phyloP scores from a whole-genome alignment of 2,113 vertebrate species.

The Xiphophorus couchianus region DNA sequence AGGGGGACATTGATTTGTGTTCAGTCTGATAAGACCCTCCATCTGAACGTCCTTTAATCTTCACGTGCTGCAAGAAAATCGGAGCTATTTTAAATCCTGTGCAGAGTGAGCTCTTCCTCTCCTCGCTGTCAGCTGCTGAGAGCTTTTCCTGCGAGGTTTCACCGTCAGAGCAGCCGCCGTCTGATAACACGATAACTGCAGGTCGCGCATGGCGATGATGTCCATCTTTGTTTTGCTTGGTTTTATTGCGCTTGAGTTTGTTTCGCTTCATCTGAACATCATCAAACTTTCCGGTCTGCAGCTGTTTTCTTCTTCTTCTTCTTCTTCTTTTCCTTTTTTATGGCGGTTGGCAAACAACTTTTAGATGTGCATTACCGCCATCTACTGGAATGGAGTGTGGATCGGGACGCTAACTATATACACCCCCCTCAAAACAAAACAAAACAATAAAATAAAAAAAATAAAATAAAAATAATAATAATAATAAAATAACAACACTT shows the following conservation, averaged over 20 bases:
- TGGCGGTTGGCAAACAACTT: no score
- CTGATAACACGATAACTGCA: slow-evolving; percentile 10
- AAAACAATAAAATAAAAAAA: no score
- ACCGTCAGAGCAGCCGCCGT: neutral
- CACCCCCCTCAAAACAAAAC: no score
- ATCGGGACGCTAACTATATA: no score
- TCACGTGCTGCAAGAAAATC: slow-evolving; percentile 21
- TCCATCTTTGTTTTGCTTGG: rapidly evolving
- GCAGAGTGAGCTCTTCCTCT: neutral
- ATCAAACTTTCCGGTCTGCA: neutral
- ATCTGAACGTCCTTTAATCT: neutral
- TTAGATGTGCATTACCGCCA: no score
- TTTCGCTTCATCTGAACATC: slow-evolving; percentile 25
- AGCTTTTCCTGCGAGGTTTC: neutral
- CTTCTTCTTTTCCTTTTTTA: no score
- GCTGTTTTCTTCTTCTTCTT: no score
- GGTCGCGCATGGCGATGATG: neutral
- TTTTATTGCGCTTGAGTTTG: slow-evolving; percentile 26
- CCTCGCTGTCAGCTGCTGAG: neutral
- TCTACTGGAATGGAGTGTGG: no score
- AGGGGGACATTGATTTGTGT: neutral
- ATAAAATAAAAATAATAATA: no score
- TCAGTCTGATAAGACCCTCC: neutral
- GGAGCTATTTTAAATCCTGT: slow-evolving; percentile 26
- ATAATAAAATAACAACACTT: no score